Conservation (phyloP, 2,797 vertebrate genomes). For the Gymnoscopelus microlampas region DNA sequence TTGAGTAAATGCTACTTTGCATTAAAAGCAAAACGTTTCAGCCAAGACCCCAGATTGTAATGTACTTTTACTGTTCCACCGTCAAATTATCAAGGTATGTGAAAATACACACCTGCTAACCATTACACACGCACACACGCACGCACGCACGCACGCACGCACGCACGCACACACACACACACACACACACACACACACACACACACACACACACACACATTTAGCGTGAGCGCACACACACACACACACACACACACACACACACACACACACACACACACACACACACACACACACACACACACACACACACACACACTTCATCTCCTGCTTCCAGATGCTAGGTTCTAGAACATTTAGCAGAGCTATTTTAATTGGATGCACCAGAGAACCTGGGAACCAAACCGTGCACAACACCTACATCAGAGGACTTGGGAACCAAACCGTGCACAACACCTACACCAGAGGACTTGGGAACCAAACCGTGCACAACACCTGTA, state of each 20-base stretch:
- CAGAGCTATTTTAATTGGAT: constrained; percentile 80
- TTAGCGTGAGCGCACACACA: too few relatives aligned
- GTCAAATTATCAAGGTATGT: too few relatives aligned
- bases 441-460: too few relatives aligned
- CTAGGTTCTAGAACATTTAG: constrained; percentile 76
- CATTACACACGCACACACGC: not conserved
- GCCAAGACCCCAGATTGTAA: too few relatives aligned
- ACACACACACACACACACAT: constrained; percentile 22
- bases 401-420: too few relatives aligned
- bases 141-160: not conserved
- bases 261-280: constrained; percentile 16
- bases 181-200: constrained; percentile 11
- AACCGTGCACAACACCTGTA: too few relatives aligned
- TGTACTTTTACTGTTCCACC: too few relatives aligned
- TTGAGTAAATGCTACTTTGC: too few relatives aligned
- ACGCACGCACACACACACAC: not conserved
- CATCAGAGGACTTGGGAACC: too few relatives aligned
- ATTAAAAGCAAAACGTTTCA: too few relatives aligned
- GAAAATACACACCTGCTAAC: too few relatives aligned
- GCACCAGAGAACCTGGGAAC: constrained; percentile 62
- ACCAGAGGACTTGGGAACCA: too few relatives aligned
- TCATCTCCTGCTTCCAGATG: constrained; percentile 72
- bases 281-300: not conserved
- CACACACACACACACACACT: constrained; percentile 8
- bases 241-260: constrained; percentile 21